Base-by-base conservation (phyloP, 30 jellyfish, hydroid and myxozoan species). In the Haliclystus octoradiatus region DNA sequence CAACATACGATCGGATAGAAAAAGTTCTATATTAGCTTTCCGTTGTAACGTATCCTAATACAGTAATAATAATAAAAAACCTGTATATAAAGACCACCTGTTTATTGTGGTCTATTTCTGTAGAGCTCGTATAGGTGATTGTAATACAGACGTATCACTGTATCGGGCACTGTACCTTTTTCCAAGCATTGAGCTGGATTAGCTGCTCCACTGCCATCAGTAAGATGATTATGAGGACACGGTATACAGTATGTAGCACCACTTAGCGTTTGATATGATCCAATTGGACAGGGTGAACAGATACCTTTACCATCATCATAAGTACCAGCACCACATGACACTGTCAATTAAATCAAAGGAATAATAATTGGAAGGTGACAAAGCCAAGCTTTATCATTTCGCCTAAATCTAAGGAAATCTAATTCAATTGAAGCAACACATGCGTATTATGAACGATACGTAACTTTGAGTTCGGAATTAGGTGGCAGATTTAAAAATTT, bases 261-360 rank as follows among this genome's bases (percentile, higher is more conserved):
- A 40, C 75, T 51, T 24, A 81, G 78, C 3, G 92, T 83, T 34
- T 84, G 95, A 60, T 69, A 84, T n/a, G 82, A 73, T 4, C 95
- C 95, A 15, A 62, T 28, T 5, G 95, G 92, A 52, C 95, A 84
- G 15, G 64, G 69, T 31, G 52, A 29, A 35, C 95, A 84, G 33
- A 64, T 51, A 2, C 95, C 72, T 62, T 68, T 68, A 31, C 88
- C 87, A 61, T 71, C 68, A 23, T 84, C 92, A 62, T 68, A 84
- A 70, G 32, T 66, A 2, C 95, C 95, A n/a, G 95, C 92, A 23
- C 69, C 68, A 63, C 95, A 84, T n/a, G 35, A 33, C 12, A 69
- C 80, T 69, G 0, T 13, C 40, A 69, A 13, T 23, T 28, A 66
- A n/a, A 26, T 28, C 26, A 26, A 13, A 57, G 13, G 12, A 19